Base-by-base conservation (phyloP, 2,888 invertebrate genomes). In the Tribolium freemani region DNA sequence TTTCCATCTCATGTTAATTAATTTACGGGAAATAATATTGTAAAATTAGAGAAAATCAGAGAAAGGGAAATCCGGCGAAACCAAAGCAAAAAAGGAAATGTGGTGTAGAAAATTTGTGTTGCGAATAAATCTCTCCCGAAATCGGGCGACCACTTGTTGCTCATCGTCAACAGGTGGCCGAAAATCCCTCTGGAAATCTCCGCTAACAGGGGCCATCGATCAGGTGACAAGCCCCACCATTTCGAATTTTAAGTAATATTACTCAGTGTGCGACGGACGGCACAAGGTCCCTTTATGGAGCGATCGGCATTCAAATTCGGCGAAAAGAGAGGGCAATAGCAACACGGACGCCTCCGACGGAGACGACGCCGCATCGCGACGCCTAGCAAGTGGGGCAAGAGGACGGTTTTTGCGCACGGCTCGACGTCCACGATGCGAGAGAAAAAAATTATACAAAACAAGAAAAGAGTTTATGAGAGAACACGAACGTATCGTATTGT, bases 151-250 rank as follows among this genome's bases (percentile, higher is more conserved):
- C 74, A 83, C 83, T 79, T 83, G 83, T 82, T 80, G 82, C 81
- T 78, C 71, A 60, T 72, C 72, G 80, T 81, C 81, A 80, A 81
- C 83, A 83, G 77, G 83, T 83, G 82, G 83, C 78, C 75, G 78
- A 75, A 75, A 69, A 57, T 45, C 10, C 11, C 54, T 26, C 11
- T n/a, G 31, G 9, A 46, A 11, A 61, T 5, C 16, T 57, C 20
- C 57, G 57, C 4, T 11, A 30, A 8, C 26, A n/a, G n/a, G 48
- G 38, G 8, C 50, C 30, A 26, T 48, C 53, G 26, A 21, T 20
- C 44, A 16, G 6, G 5, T 16, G 58, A 11, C 13, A 30, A 8
- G 5, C 8, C 53, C 30, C 16, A 11, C 53, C 50, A 38, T 38
- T 38, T 38, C 26, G 16, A 8, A 69, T 74, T 79, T 79, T 78